Evolutionary conservation across 2,113 vertebrate genomes (phyloP).

Genomic region (Forbesichthys papilliferus): DNA sequence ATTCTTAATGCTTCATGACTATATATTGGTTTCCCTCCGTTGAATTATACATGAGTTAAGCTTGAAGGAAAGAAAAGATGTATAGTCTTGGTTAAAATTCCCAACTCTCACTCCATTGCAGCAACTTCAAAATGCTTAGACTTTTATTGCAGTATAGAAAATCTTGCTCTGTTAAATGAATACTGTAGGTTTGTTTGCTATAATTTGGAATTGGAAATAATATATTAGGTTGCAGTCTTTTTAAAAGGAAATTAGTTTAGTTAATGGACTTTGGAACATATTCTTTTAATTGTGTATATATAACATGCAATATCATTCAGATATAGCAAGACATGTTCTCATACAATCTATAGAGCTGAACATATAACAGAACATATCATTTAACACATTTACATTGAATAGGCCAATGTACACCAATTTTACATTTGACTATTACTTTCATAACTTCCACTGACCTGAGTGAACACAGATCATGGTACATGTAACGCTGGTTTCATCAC

Average conservation of each 20-base stretch:
- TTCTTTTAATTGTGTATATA: too few species aligned
- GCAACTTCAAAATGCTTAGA: conserved; percentile 12
- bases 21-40: conserved; percentile 21
- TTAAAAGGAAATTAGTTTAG: not conserved
- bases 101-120: not conserved
- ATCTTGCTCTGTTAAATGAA: conserved; percentile 6
- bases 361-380: too few species aligned
- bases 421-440: too few species aligned
- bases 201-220: not conserved
- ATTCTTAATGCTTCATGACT: conserved; percentile 23
- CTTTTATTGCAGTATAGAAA: conserved; percentile 9
- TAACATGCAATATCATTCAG: not conserved
- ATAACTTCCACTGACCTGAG: too few species aligned
- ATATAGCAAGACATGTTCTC: not conserved
- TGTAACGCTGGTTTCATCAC: too few species aligned
- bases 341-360: too few species aligned
- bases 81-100: conserved; percentile 38
- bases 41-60: conserved; percentile 61
- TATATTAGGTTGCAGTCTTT: not conserved
- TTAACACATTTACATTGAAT: too few species aligned
- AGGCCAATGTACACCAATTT: too few species aligned
- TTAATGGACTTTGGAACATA: not conserved
- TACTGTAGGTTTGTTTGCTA: not conserved
- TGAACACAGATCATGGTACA: too few species aligned
- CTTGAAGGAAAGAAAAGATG: conserved; percentile 38